Percentiles rank a stretch among this genome's conserved stretches.
These are phyloP conservation scores for Paratrypauchen microcephalus DNA, from an alignment of 2,797 vertebrate genomes.

Conservation along the genomic window DNA sequence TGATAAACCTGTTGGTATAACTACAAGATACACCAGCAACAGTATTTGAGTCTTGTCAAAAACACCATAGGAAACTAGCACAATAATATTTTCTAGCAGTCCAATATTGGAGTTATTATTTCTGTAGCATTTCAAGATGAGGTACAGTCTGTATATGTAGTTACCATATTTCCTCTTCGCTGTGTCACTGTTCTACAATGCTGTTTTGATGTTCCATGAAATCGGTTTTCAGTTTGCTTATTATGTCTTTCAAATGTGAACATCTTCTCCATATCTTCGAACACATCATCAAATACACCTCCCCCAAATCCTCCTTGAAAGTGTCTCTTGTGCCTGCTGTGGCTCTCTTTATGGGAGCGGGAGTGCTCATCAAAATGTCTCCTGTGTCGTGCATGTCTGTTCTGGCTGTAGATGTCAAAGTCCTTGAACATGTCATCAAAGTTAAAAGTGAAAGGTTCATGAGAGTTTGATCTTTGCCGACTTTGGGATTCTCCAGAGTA, in stretches of 20 bases:
- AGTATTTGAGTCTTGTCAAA: not conserved
- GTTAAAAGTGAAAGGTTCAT: slow-evolving; percentile 89
- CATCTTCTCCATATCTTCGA: slow-evolving; percentile 94
- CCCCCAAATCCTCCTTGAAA: slow-evolving; percentile 69
- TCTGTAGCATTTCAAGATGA: slow-evolving; percentile 65
- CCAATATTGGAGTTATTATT: slow-evolving; percentile 7
- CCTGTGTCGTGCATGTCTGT: slow-evolving; percentile 82
- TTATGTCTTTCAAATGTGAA: slow-evolving; percentile 86
- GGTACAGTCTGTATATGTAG: slow-evolving; percentile 95
- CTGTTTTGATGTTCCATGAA: slow-evolving; percentile 86
- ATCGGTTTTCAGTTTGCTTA: slow-evolving; percentile 81
- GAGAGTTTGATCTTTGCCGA: slow-evolving; percentile 68
- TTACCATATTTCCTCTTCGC: slow-evolving; percentile 95
- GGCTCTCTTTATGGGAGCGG: slow-evolving; percentile 81
- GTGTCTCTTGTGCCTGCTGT: slow-evolving; percentile 78
- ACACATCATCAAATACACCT: slow-evolving; percentile 86
- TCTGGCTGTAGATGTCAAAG: slow-evolving; percentile 89
- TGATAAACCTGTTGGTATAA: no score
- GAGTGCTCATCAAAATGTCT: slow-evolving; percentile 91
- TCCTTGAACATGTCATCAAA: slow-evolving; percentile 94
- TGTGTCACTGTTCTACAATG: slow-evolving; percentile 97
- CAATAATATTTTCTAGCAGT: slow-evolving; percentile 32
- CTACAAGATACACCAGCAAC: not conserved
- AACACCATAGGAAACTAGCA: not conserved
- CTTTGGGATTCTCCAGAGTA: slow-evolving; percentile 66